Evolutionary conservation across 2,797 vertebrate genomes (phyloP).

Genomic region (Apogon talboti): DNA sequence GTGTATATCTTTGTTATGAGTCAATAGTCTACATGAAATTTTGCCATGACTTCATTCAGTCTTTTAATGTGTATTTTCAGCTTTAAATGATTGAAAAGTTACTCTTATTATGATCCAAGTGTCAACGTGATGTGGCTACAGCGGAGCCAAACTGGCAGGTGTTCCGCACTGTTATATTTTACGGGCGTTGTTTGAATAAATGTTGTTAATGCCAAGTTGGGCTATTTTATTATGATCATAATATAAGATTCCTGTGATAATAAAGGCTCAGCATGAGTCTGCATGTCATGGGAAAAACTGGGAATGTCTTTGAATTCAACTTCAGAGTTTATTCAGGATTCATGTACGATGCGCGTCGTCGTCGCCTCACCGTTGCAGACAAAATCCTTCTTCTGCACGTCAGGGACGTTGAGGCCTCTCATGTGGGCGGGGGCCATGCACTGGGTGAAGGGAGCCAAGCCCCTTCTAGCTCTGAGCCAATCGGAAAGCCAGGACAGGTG

Average conservation of each 20-base stretch:
- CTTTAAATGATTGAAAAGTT: not conserved
- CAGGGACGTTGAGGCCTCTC: conserved; percentile 94
- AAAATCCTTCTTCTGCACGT: conserved; percentile 97
- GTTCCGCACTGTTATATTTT: conserved; percentile 3
- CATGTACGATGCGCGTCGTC: not conserved
- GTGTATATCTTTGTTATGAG: conserved; percentile 4
- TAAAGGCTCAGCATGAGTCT: conserved; percentile 4
- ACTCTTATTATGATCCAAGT: not conserved
- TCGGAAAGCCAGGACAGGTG: conserved; percentile 98
- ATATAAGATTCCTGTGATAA: conserved; percentile 9
- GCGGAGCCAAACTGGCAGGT: not conserved
- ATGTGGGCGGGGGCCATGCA: conserved; percentile 95
- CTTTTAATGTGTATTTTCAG: too few species aligned
- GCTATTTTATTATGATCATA: conserved; percentile 12
- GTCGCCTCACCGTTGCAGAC: conserved; percentile 89
- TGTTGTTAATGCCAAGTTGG: not conserved
- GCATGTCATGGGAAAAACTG: conserved; percentile 1
- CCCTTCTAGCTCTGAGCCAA: conserved; percentile 93
- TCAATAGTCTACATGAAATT: conserved; percentile 1
- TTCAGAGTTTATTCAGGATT: not conserved
- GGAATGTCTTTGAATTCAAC: conserved; percentile 1
- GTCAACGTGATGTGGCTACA: not conserved
- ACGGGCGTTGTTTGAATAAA: conserved; percentile 5
- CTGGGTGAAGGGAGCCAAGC: conserved; percentile 96
- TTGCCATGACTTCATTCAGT: too few species aligned